phyloP scores from a whole-genome alignment of 2,113 vertebrate genomes.

The Podiceps cristatus region DNA sequence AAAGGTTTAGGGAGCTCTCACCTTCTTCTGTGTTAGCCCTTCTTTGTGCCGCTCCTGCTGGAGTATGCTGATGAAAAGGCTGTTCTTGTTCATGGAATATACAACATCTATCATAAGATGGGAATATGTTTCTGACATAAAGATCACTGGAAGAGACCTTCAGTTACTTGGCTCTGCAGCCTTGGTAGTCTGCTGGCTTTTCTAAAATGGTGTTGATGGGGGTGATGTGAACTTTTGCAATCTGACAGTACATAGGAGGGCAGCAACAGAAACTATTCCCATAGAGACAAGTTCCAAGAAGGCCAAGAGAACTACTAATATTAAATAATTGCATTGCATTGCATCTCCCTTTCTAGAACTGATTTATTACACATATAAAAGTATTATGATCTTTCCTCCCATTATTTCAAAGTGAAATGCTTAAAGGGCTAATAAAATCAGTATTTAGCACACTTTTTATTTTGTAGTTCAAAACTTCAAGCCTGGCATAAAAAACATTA shows the following conservation, averaged over 20 bases:
- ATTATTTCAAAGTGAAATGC: conserved; percentile 54
- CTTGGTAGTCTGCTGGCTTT: not conserved
- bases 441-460: conserved; percentile 57
- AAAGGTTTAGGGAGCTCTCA: not conserved
- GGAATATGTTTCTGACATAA: not conserved
- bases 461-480: conserved; percentile 45
- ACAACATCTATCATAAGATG: not conserved
- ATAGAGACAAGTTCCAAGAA: not conserved
- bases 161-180: not conserved
- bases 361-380: conserved; percentile 48
- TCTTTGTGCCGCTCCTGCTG: not conserved
- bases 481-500: not conserved
- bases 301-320: conserved; percentile 10
- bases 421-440: conserved; percentile 60
- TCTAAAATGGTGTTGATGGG: not conserved
- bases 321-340: not conserved
- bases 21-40: not conserved
- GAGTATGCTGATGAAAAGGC: not conserved
- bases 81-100: not conserved
- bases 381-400: conserved; percentile 37
- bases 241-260: not conserved
- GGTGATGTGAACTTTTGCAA: not conserved
- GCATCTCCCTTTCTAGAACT: not conserved
- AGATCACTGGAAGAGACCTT: not conserved
- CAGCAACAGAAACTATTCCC: conserved; percentile 13